Evolutionary conservation across 1,140 invertebrate genomes (phyloP).

Genomic region (Ceratosolen solmsi): DNA sequence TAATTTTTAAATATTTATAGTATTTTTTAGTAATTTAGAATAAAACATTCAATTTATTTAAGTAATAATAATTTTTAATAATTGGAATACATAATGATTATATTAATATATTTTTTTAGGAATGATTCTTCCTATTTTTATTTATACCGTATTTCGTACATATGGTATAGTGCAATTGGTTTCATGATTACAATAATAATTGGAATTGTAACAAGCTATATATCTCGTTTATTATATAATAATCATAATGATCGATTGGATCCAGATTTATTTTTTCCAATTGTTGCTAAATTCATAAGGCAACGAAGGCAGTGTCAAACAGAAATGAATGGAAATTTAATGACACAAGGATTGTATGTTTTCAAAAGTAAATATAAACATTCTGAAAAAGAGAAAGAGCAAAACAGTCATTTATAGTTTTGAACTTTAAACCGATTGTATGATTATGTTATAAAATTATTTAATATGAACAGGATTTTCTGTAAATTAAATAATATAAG

Average conservation of each 20-base stretch:
- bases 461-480: too few species aligned
- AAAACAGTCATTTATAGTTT: conserved; percentile 32
- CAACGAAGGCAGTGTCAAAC: conserved; percentile 24
- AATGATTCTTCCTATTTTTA: conserved; percentile 58
- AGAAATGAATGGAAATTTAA: conserved; percentile 32
- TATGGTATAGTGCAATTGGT: conserved; percentile 87
- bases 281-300: conserved; percentile 46
- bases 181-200: conserved; percentile 78
- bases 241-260: conserved; percentile 37
- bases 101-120: conserved; percentile 54
- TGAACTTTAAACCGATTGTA: background rate
- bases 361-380: conserved; percentile 26
- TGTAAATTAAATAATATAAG: background rate
- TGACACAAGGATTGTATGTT: conserved; percentile 15
- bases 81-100: conserved; percentile 1
- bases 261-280: conserved; percentile 54
- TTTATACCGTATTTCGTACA: conserved; percentile 86
- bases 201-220: conserved; percentile 75
- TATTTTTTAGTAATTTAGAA: too few species aligned
- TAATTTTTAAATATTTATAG: too few species aligned
- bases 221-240: conserved; percentile 12
- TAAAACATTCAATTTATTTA: too few species aligned
- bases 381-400: conserved; percentile 5
- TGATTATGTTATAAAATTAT: background rate
- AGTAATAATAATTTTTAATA: too few species aligned